Evolutionary conservation across 2,888 invertebrate genomes (phyloP).

Genomic region (Fragum whitleyi): DNA sequence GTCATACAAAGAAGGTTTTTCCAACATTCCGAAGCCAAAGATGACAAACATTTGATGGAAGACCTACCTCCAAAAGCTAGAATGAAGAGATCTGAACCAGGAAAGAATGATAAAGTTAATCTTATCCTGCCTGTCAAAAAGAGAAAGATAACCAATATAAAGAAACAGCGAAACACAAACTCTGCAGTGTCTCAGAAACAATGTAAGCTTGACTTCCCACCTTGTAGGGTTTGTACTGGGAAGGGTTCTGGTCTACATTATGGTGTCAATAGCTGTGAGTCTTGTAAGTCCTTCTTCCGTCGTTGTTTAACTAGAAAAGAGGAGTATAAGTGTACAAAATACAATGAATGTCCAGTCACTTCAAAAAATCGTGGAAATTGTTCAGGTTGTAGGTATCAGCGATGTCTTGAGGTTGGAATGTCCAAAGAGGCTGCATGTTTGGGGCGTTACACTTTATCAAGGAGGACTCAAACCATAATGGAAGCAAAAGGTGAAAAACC

Average conservation of each 20-base stretch:
- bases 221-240: constrained; percentile 60
- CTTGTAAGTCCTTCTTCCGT: constrained; percentile 63
- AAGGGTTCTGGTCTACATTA: constrained; percentile 64
- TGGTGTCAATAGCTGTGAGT: constrained; percentile 66
- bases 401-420: constrained; percentile 64
- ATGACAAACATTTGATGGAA: neutral
- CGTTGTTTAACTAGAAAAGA: constrained; percentile 64
- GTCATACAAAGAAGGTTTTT: neutral
- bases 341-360: constrained; percentile 56
- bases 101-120: neutral
- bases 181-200: constrained; percentile 58
- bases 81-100: neutral
- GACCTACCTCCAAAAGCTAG: neutral
- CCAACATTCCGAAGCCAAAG: neutral
- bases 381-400: constrained; percentile 58
- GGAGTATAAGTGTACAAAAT: constrained; percentile 60
- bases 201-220: constrained; percentile 64
- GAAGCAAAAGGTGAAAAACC: constrained; percentile 59
- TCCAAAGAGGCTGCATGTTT: constrained; percentile 61
- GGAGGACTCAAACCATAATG: constrained; percentile 63
- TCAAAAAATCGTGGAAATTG: constrained; percentile 61
- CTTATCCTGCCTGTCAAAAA: constrained; percentile 57
- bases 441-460: constrained; percentile 60
- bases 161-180: constrained; percentile 52
- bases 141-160: constrained; percentile 42